Conservation (phyloP, 2,113 vertebrate species). For the Bostrychus sinensis region DNA sequence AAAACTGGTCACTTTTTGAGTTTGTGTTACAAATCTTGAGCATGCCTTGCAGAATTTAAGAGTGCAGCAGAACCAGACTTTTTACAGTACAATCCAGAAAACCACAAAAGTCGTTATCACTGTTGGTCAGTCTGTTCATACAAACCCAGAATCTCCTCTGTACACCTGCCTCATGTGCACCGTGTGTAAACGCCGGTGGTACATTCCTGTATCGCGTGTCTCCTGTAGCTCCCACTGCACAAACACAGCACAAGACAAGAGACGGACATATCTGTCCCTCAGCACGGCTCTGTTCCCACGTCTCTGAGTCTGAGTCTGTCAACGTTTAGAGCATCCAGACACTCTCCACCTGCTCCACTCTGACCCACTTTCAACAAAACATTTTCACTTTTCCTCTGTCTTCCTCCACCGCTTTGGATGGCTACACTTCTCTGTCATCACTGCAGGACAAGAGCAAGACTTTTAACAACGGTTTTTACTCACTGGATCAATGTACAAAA, state of each 20-base stretch:
- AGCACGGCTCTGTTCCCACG: not conserved
- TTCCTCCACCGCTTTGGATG: not conserved
- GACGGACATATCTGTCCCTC: slow-evolving; percentile 3
- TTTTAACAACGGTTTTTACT: not conserved
- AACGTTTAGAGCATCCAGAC: not conserved
- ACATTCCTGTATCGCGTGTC: slow-evolving; percentile 7
- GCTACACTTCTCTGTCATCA: not conserved
- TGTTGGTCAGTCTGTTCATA: not conserved
- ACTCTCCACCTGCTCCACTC: not conserved
- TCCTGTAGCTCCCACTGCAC: not conserved
- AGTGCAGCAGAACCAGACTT: too few species aligned
- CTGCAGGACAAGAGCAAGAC: not conserved
- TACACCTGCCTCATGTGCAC: too few species aligned
- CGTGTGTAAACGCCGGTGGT: not conserved
- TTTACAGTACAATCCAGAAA: not conserved
- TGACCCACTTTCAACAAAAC: not conserved
- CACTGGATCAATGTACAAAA: not conserved
- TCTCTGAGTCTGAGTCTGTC: slow-evolving; percentile 1
- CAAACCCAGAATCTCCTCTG: not conserved
- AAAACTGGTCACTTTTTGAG: too few species aligned
- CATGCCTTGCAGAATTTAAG: too few species aligned
- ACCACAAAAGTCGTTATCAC: not conserved
- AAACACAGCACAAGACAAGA: not conserved
- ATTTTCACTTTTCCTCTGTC: not conserved
- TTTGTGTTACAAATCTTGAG: too few species aligned